phyloP scores from a whole-genome alignment of 2,888 invertebrate genomes.

The Hypena proboscidalis region DNA sequence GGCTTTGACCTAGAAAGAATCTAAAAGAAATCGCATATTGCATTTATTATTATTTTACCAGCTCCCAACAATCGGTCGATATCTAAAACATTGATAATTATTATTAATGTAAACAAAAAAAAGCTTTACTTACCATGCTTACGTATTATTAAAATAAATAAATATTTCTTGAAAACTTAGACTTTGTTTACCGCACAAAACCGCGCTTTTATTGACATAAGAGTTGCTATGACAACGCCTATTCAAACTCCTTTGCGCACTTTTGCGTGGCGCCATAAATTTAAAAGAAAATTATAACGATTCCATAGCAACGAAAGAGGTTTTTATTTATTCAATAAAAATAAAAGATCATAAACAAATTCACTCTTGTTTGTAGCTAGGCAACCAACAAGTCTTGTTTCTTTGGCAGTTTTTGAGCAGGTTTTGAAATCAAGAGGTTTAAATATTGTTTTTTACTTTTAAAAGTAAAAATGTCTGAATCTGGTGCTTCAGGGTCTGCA shows the following conservation, averaged over 20 bases:
- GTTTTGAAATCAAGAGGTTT: conserved; percentile 25
- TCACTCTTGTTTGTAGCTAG: conserved; percentile 49
- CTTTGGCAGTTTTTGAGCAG: conserved; percentile 27
- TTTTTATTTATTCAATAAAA: conserved; percentile 10
- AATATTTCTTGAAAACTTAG: neutral
- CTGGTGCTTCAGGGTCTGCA: conserved; percentile 32
- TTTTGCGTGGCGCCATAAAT: neutral
- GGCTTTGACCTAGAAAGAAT: conserved; percentile 94
- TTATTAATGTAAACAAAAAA: no score
- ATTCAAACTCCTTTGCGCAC: conserved; percentile 6
- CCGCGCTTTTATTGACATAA: conserved; percentile 47
- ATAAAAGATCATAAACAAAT: conserved; percentile 4
- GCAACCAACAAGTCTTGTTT: conserved; percentile 45
- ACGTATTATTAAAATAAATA: no score
- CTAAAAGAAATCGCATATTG: conserved; percentile 65
- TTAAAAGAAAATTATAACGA: neutral
- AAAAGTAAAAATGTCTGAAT: conserved; percentile 44
- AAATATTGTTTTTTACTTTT: conserved; percentile 19
- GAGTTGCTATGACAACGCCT: conserved; percentile 49
- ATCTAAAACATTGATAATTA: no score
- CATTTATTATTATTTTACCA: neutral
- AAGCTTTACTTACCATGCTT: conserved; percentile 28
- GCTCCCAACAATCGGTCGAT: no score
- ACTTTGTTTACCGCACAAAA: conserved; percentile 3
- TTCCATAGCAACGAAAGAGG: conserved; percentile 3